phyloP scores from a whole-genome alignment of 1,140 invertebrate genomes.

The Rhopalosiphum padi region DNA sequence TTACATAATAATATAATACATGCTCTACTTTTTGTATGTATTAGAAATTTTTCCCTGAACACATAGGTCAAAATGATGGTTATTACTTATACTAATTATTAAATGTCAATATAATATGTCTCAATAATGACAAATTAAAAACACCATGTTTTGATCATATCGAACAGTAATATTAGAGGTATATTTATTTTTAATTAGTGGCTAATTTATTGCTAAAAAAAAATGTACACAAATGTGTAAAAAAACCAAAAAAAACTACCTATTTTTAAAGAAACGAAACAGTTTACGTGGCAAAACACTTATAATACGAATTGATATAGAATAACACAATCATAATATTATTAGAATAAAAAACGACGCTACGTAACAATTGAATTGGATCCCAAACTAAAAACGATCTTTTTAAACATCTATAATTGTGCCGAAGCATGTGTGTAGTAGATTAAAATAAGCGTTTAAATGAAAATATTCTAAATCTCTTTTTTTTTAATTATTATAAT shows the following conservation, averaged over 20 bases:
- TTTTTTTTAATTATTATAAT: not conserved
- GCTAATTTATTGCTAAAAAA: not conserved
- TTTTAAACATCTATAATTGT: conserved; percentile 2
- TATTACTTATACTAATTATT: conserved; percentile 10
- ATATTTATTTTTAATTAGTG: conserved; percentile 36
- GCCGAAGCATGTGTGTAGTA: not conserved
- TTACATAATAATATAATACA: not conserved
- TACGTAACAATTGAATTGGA: conserved; percentile 10
- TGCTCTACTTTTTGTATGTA: conserved; percentile 33
- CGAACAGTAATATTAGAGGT: conserved; percentile 31
- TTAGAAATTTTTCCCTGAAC: conserved; percentile 16
- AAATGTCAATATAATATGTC: not conserved
- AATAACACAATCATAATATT: conserved; percentile 27
- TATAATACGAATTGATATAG: not conserved
- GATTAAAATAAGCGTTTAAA: conserved; percentile 29
- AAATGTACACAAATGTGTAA: not conserved
- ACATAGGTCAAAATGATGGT: conserved; percentile 46
- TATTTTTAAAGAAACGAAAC: not conserved
- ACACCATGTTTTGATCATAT: conserved; percentile 45
- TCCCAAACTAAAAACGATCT: not conserved
- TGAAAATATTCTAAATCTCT: conserved; percentile 53
- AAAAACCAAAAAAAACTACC: not conserved
- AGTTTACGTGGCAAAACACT: not conserved
- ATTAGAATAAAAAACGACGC: conserved; percentile 17
- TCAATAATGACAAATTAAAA: conserved; percentile 35